Percentiles rank a stretch among this genome's conserved stretches.
phyloP scores from a whole-genome alignment of 2,797 vertebrate genomes.

The Pantherophis alleghaniensis region DNA sequence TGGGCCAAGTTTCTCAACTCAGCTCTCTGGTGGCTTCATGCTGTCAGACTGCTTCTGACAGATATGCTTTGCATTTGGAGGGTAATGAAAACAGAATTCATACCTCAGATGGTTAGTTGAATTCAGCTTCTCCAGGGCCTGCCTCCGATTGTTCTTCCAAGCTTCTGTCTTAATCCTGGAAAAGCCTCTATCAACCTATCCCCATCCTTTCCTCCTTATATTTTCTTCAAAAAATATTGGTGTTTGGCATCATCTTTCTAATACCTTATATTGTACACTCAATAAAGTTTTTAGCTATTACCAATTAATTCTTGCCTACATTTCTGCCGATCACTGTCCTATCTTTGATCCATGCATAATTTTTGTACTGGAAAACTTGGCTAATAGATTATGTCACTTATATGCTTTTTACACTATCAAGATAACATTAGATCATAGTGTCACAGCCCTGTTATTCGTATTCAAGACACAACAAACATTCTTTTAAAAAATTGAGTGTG shows the following conservation, averaged over 20 bases:
- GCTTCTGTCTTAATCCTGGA: slow-evolving; percentile 14
- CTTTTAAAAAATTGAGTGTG: neutral
- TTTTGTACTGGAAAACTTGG: neutral
- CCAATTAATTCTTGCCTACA: neutral
- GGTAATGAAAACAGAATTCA: slow-evolving; percentile 50
- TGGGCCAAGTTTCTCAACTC: slow-evolving; percentile 38
- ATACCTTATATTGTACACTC: neutral
- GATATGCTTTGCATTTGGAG: slow-evolving; percentile 30
- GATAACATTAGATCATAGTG: neutral
- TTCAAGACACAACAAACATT: slow-evolving; percentile 26
- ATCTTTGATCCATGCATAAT: neutral
- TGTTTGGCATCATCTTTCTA: neutral
- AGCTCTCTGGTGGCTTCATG: slow-evolving; percentile 15
- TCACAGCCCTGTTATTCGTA: neutral
- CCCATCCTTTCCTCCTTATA: neutral
- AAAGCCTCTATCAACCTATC: neutral
- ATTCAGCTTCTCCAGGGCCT: slow-evolving; percentile 40
- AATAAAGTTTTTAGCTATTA: neutral
- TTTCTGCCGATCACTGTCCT: neutral
- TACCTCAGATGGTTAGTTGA: slow-evolving; percentile 50
- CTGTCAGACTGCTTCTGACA: slow-evolving; percentile 24
- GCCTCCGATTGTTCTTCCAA: slow-evolving; percentile 12
- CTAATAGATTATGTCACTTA: neutral
- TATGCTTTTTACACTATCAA: neutral
- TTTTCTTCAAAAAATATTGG: neutral